Percentiles rank a stretch among this genome's conserved stretches.
phyloP scores from a whole-genome alignment of 2,797 vertebrate genomes.

The Echiichthys vipera region DNA sequence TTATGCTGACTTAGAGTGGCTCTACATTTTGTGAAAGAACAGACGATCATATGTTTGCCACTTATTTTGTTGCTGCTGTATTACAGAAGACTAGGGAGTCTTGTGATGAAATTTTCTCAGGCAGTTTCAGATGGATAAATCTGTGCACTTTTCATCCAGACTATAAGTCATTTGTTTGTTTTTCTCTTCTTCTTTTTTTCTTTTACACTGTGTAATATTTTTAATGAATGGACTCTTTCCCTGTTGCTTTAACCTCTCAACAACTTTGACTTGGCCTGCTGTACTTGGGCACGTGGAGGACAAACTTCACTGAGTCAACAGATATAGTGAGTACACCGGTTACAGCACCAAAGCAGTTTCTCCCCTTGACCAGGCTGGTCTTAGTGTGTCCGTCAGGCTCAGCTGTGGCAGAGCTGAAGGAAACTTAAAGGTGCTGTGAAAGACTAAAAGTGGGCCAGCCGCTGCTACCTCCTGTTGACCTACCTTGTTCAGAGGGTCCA shows the following conservation, averaged over 20 bases:
- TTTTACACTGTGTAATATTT: slow-evolving; percentile 16
- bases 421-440: slow-evolving; percentile 88
- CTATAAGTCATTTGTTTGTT: slow-evolving; percentile 57
- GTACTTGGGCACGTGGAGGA: slow-evolving; percentile 22
- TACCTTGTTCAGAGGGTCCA: slow-evolving; percentile 84
- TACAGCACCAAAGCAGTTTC: slow-evolving; percentile 32
- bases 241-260: slow-evolving; percentile 32
- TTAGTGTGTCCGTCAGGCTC: slow-evolving; percentile 67
- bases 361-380: slow-evolving; percentile 58
- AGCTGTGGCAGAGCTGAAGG: slow-evolving; percentile 65
- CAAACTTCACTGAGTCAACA: slow-evolving; percentile 60
- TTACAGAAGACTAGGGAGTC: slow-evolving; percentile 59
- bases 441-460: slow-evolving; percentile 89
- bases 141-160: slow-evolving; percentile 60
- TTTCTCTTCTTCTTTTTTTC: slow-evolving; percentile 6
- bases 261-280: slow-evolving; percentile 29
- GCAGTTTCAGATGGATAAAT: slow-evolving; percentile 61
- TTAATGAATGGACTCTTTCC: slow-evolving; percentile 15
- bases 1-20: slow-evolving; percentile 76
- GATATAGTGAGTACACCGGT: slow-evolving; percentile 30
- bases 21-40: slow-evolving; percentile 62
- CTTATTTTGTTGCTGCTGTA: slow-evolving; percentile 58
- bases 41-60: slow-evolving; percentile 60
- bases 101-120: slow-evolving; percentile 71
- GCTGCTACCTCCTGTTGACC: slow-evolving; percentile 84